Evolutionary conservation across 2,888 invertebrate species (phyloP), one percentile per base, ranked within the genome.

Genomic region (Melinopterus prodromus): DNA sequence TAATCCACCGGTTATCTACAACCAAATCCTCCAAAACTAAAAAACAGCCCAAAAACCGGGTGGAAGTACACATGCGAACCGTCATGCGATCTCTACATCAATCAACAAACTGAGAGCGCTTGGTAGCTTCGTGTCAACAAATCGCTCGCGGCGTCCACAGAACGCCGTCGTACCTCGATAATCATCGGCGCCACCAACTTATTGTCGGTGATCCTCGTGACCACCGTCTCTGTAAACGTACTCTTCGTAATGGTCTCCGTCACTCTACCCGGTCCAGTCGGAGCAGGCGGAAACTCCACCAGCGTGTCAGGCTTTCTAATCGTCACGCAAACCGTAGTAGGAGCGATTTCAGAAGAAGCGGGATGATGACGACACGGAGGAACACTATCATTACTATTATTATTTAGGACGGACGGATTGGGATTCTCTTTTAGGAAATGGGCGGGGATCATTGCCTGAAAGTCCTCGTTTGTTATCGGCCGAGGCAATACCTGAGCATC

Each of bases 211-310:
- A 97, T 94, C 88, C 98, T 93, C 86, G 97, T 98, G 91, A 97
- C 97, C 85, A 97, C 96, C 84, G 97, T 97, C 92, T 98, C 97
- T 88, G 97, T 97, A 92, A 97, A 95, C 85, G 97, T 97, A 89
- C 97, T 96, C 93, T 97, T 97, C 90, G 97, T 98, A 92, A 98
- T 96, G 90, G 96, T 96, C 92, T 98, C 98, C 85, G 97, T 97
- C 91, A 97, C 95, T 90, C 93, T 93, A 89, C 97, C 97, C 88
- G 95, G 93, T 85, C 94, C 92, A 83, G 95, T 94, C 83, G 96
- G 96, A 85, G 96, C 93, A 87, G 97, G 96, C 85, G 96, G 96
- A 87, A 95, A 93, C 88, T 93, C 94, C 86, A 94, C 92, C 82
- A 92, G 90, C 82, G 92, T 90, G 84, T 91, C 91, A 80, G 92